A percentile compares a stretch with the other conserved stretches of the same genome.
These are phyloP conservation scores for Kryptolebias marmoratus DNA, from an alignment of 2,113 vertebrate genomes.

Conservation along the genomic window DNA sequence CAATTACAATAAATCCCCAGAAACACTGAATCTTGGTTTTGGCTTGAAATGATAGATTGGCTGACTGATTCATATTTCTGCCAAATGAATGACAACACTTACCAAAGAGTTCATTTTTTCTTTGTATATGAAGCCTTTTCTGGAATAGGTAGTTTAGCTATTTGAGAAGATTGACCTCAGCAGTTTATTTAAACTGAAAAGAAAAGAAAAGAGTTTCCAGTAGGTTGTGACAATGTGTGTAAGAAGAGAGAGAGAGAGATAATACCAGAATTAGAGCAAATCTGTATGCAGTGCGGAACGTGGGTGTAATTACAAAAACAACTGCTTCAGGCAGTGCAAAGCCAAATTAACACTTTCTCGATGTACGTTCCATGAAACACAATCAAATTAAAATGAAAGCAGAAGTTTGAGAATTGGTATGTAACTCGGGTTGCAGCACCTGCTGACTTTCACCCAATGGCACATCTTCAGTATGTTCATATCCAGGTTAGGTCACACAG, in stretches of 20 bases:
- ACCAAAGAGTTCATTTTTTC: background rate
- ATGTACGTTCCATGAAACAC: background rate
- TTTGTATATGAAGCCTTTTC: background rate
- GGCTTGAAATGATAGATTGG: no score
- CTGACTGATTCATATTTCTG: no score
- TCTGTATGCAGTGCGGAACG: slow-evolving; percentile 1
- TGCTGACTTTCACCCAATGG: no score
- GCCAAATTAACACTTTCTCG: slow-evolving; percentile 5
- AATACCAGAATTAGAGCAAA: slow-evolving; percentile 16
- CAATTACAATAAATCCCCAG: no score
- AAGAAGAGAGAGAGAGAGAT: slow-evolving; percentile 2
- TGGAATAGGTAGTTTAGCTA: background rate
- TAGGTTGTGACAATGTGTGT: background rate
- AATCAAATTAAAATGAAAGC: slow-evolving; percentile 5
- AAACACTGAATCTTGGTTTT: no score
- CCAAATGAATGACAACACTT: background rate
- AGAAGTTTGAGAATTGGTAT: background rate
- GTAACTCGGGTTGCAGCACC: no score
- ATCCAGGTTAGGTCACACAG: no score
- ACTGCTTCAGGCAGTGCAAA: slow-evolving; percentile 15
- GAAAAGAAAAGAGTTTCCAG: background rate
- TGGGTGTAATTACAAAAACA: slow-evolving; percentile 22
- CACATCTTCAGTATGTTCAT: no score
- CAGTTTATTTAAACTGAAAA: background rate
- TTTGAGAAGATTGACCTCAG: background rate